Percentiles rank a stretch among this genome's conserved stretches.
phyloP scores from a whole-genome alignment of 92 coral and sea anemone genomes.

The Palythoa caribaeorum region DNA sequence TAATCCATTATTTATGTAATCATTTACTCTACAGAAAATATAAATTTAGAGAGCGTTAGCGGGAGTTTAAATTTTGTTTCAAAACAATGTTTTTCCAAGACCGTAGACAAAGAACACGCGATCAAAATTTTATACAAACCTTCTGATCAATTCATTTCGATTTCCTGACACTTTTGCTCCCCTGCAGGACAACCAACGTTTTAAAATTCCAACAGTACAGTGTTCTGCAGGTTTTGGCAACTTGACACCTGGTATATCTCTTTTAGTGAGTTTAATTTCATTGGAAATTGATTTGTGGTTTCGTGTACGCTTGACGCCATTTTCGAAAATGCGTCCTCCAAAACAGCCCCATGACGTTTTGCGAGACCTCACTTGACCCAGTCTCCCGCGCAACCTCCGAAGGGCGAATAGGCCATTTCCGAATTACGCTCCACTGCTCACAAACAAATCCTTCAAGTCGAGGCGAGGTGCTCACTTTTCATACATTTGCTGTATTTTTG shows the following conservation, averaged over 20 bases:
- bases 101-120: background rate
- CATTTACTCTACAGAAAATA: slow-evolving; percentile 58
- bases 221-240: slow-evolving; percentile 22
- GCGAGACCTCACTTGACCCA: no score
- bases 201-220: slow-evolving; percentile 55
- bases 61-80: slow-evolving; percentile 2
- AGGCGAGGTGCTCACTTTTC: no score
- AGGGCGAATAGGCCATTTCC: no score
- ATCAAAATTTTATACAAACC: slow-evolving; percentile 15
- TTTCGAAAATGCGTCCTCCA: slow-evolving; percentile 19
- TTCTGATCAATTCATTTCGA: slow-evolving; percentile 37
- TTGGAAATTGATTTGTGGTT: background rate
- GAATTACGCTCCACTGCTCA: no score
- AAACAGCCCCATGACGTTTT: background rate
- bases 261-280: background rate
- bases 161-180: slow-evolving; percentile 56
- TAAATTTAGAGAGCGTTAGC: slow-evolving; percentile 25
- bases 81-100: background rate
- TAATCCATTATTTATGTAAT: slow-evolving; percentile 57
- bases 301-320: slow-evolving; percentile 8
- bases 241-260: slow-evolving; percentile 30
- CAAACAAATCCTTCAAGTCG: no score
- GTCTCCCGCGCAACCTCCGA: no score
- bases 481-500: no score
- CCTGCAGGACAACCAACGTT: slow-evolving; percentile 64